Base-by-base conservation (phyloP, 35 echinoderm and acorn worm genomes). In the Strongylocentrotus purpuratus region DNA sequence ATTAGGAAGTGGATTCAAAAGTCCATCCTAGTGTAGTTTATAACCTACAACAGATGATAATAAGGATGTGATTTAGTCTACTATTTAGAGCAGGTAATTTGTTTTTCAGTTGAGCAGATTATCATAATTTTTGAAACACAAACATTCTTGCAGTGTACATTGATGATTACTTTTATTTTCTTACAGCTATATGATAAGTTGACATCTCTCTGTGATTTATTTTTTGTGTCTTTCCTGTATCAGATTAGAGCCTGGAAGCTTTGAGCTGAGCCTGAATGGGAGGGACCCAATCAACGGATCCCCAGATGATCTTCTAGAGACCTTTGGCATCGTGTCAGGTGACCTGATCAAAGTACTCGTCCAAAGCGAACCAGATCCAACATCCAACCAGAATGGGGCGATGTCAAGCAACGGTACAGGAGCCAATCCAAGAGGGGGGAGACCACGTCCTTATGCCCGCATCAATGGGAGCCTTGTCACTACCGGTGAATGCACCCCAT, bases 221-320 rank as follows among this genome's bases (percentile, higher is more conserved):
- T 41, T 41, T 1, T 41, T 1, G 35, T 3, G 35, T 11, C 52
- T 78, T n/a, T 78, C 20, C 3, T 28, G 10, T 71, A 87, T 55
- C 94, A 98, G 97, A 47, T 86, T 96, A 60, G 70, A 96, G 85
- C 32, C 28, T 1, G 97, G 47, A 31, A 70, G 32, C 41, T 98
- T 99, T 99, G 85, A 96, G 32, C 91, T 99, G 46, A 99, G 96
- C 47, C 86, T 99, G 90, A 99, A 99, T 97, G 97, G 97, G 17
- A 94, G 59, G 46, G 97, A 99, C 94, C 94, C 96, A 46, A 71
- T 99, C 13, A 31, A 31, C 70, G 78, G 95, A 17, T 48, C 45
- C 46, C 87, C 93, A 25, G 95, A 61, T 47, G 94, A 35, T 45
- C 45, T 50, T 20, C 90, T 97, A 17, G 86, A 94, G 78, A 93